phyloP scores from a whole-genome alignment of 2,113 vertebrate genomes.

The Xenotilapia longispinis region DNA sequence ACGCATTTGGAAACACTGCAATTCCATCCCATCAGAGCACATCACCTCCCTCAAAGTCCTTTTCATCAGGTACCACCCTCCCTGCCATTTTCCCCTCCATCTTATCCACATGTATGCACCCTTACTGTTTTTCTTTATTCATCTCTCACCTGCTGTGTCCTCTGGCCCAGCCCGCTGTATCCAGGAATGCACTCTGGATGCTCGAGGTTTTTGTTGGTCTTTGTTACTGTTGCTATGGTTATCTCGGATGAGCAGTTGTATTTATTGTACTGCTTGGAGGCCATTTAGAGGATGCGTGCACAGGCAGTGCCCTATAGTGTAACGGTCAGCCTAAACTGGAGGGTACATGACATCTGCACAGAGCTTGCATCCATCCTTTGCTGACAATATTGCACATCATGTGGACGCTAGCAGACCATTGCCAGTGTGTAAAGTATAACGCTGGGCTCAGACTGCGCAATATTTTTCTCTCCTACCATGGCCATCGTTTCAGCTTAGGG shows the following conservation, averaged over 20 bases:
- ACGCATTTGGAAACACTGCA: conserved; percentile 94
- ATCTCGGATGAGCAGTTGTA: background rate
- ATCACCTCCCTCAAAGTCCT: conserved; percentile 88
- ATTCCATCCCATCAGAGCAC: conserved; percentile 81
- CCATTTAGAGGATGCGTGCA: background rate
- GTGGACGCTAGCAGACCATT: background rate
- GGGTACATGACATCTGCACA: background rate
- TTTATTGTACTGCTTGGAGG: background rate
- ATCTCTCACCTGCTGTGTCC: background rate
- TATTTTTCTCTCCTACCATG: background rate
- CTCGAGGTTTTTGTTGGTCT: background rate
- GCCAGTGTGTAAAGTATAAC: background rate
- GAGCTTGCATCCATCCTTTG: background rate
- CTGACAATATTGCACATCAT: background rate
- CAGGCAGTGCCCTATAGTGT: background rate
- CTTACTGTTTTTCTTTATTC: background rate
- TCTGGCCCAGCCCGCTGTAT: background rate
- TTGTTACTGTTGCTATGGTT: background rate
- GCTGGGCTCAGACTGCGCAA: background rate
- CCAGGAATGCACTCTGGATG: background rate
- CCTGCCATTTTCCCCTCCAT: conserved; percentile 65
- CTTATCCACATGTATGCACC: conserved; percentile 12
- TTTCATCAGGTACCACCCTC: conserved; percentile 71
- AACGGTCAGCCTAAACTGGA: background rate
- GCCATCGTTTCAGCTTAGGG: background rate